phyloP scores from a whole-genome alignment of 2,797 vertebrate species.

The Cirrhinus molitorella region DNA sequence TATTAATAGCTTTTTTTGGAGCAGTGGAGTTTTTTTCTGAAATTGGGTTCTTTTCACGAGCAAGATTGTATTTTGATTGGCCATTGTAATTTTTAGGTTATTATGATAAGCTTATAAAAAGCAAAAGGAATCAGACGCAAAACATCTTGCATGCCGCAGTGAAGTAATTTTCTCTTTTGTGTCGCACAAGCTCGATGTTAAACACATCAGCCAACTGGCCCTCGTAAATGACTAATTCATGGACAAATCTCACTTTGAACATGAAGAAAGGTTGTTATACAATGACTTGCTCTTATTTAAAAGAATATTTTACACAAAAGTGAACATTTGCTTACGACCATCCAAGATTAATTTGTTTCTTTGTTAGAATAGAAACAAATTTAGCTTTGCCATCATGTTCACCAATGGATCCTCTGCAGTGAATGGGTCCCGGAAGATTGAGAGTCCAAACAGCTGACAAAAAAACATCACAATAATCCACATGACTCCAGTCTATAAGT shows the following conservation, averaged over 20 bases:
- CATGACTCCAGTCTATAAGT: no score
- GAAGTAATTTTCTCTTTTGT: constrained; percentile 28
- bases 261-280: not conserved
- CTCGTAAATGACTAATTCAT: not conserved
- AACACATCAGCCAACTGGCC: not conserved
- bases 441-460: not conserved
- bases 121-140: not conserved
- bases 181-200: not conserved
- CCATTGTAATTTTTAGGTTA: constrained; percentile 20
- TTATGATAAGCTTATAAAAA: constrained; percentile 6
- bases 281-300: not conserved
- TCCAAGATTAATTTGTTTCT: not conserved
- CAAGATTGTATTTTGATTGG: constrained; percentile 30
- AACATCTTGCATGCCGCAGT: not conserved
- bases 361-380: not conserved
- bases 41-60: constrained; percentile 36
- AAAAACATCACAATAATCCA: no score
- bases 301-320: not conserved
- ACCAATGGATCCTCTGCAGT: not conserved
- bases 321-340: not conserved
- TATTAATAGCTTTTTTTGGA: constrained; percentile 24
- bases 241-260: not conserved
- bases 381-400: not conserved
- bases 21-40: not conserved
- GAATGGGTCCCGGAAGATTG: not conserved